Percentiles rank a stretch among this genome's conserved stretches.
phyloP scores from a whole-genome alignment of 2,797 vertebrate species.

The Zenarchopterus dispar region DNA sequence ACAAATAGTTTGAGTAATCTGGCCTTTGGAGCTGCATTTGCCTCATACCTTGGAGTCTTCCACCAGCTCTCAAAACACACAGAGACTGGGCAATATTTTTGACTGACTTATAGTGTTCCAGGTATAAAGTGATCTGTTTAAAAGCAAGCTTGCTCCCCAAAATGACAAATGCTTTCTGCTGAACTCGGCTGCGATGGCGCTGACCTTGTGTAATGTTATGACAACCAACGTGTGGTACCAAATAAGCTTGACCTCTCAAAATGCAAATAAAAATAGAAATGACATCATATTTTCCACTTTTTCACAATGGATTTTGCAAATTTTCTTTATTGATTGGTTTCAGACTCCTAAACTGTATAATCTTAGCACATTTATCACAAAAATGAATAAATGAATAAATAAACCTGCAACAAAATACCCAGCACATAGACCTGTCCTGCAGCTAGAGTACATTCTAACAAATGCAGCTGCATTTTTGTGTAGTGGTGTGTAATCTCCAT shows the following conservation, averaged over 20 bases:
- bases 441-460: neutral
- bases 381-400: neutral
- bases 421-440: neutral
- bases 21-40: constrained; percentile 13
- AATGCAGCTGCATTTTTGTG: constrained; percentile 8
- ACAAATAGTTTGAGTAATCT: constrained; percentile 17
- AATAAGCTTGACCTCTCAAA: neutral
- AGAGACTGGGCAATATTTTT: constrained; percentile 14
- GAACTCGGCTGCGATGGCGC: constrained; percentile 28
- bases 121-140: constrained; percentile 12
- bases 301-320: no score
- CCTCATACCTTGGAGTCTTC: constrained; percentile 15
- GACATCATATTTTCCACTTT: no score
- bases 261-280: no score
- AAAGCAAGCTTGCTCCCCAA: constrained; percentile 1
- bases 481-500: neutral
- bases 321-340: no score
- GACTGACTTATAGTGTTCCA: constrained; percentile 19
- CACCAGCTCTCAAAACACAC: constrained; percentile 38
- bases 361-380: no score
- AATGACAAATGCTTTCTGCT: constrained; percentile 12
- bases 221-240: neutral
- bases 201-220: constrained; percentile 24
- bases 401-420: neutral
- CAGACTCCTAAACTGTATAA: no score